Evolutionary conservation across 35 echinoderm and acorn worm genomes (phyloP), one percentile per base, ranked within the genome.

Genomic region (Ophioderma brevispina): DNA sequence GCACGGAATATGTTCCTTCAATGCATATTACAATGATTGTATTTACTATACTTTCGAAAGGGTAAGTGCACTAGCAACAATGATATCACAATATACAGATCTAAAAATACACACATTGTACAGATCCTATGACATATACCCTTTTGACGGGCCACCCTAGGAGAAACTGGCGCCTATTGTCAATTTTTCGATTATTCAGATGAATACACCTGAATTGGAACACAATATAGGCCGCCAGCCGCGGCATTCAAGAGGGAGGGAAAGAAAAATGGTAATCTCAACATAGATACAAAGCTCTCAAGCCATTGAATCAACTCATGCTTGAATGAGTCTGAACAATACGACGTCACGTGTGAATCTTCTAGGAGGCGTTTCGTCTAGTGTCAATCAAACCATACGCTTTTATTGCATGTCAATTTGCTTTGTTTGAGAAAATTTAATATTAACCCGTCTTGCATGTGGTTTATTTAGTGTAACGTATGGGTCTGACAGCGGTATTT

Each of bases 321-420:
- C 59, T 70, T 70, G 59, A 70, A 70, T 25, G 59, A 70, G 59
- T 25, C 59, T 70, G 59, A 30, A 70, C 59, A 70, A 70, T 70
- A 70, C n/a, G 59, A 70, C 59, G 23, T 25, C 59, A 70, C 28
- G 17, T 46, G 41, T 17, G 41, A 46, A 8, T 4, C 41, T 46
- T 46, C 41, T 46, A 46, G 17, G 17, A 46, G 41, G 41, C 41
- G 41, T 46, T 8, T 46, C 41, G 41, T 17, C 5, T 46, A 46
- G 17, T 46, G 41, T 17, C 41, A 46, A 46, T 46, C 41, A 46
- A 4, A 46, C 41, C n/a, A n/a, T n/a, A n/a, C n/a, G n/a, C n/a
- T n/a, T n/a, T n/a, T n/a, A n/a, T n/a, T n/a, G n/a, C n/a, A n/a
- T n/a, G n/a, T 8, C 46, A 52, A 52, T 52, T 52, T 52, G 46